Conservation (phyloP, 2,888 invertebrate genomes). For the Drosophila pegasa region DNA sequence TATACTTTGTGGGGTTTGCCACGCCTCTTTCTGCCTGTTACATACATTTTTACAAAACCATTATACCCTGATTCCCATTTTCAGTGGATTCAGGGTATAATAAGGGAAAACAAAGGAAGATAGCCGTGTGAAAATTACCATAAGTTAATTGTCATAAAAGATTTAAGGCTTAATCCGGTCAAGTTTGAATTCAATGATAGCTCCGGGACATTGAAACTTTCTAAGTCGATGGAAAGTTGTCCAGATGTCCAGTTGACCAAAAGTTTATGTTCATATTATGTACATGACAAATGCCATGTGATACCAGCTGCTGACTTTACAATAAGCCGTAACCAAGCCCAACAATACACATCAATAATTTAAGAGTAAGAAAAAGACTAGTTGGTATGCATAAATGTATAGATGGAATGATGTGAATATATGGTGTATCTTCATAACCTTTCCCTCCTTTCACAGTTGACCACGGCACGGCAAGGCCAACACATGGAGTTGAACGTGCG, state of each 20-base stretch:
- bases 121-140: conserved; percentile 29
- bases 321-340: neutral
- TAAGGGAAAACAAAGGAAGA: no score
- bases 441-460: conserved; percentile 40
- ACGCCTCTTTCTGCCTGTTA: no score
- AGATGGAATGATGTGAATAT: neutral
- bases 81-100: no score
- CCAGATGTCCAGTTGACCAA: conserved; percentile 10
- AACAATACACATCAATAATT: conserved; percentile 25
- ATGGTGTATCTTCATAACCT: conserved; percentile 49
- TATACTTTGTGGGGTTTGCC: no score
- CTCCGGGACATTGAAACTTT: conserved; percentile 12
- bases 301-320: conserved; percentile 42
- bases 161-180: conserved; percentile 40
- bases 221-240: conserved; percentile 9
- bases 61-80: no score
- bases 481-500: conserved; percentile 67
- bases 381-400: neutral
- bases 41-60: no score
- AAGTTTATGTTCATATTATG: conserved; percentile 8
- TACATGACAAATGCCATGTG: conserved; percentile 23
- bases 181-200: conserved; percentile 7
- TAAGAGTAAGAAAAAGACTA: conserved; percentile 19
- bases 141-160: conserved; percentile 47
- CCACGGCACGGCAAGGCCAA: conserved; percentile 64